Conservation (phyloP, 2,797 vertebrate species). For the Darevskia mixta region DNA sequence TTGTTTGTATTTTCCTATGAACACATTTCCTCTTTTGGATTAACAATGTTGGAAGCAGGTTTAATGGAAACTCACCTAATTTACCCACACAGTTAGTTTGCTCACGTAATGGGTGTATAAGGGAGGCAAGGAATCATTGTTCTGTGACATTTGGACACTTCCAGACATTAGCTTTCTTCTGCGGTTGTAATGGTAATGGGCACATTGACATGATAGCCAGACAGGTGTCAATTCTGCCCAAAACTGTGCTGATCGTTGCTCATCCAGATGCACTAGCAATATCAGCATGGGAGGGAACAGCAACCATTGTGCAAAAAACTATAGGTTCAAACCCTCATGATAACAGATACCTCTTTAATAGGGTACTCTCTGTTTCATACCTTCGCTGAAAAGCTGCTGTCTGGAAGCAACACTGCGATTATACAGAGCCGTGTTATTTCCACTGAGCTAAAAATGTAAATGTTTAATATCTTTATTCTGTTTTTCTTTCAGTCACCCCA, state of each 20-base stretch:
- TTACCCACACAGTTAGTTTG: background rate
- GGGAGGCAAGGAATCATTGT: background rate
- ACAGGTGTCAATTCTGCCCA: background rate
- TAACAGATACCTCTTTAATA: background rate
- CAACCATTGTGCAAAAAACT: background rate
- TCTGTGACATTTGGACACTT: background rate
- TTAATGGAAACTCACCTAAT: background rate
- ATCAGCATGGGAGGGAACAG: background rate
- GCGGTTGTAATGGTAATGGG: background rate
- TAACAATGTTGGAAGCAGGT: background rate
- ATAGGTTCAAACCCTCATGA: background rate
- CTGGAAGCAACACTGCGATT: background rate
- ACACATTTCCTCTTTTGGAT: background rate
- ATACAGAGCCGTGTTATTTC: conserved; percentile 2
- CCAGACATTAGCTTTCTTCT: conserved; percentile 1
- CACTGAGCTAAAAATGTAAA: background rate
- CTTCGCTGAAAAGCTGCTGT: background rate
- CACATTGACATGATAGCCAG: background rate
- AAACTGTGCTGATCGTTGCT: background rate
- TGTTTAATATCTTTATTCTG: conserved; percentile 43
- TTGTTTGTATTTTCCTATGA: background rate
- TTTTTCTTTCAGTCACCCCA: conserved; percentile 89
- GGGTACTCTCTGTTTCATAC: conserved; percentile 23
- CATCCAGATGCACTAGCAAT: background rate
- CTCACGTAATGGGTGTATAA: background rate